Conservation (phyloP, 2,888 invertebrate species). For the Rotaria socialis region DNA sequence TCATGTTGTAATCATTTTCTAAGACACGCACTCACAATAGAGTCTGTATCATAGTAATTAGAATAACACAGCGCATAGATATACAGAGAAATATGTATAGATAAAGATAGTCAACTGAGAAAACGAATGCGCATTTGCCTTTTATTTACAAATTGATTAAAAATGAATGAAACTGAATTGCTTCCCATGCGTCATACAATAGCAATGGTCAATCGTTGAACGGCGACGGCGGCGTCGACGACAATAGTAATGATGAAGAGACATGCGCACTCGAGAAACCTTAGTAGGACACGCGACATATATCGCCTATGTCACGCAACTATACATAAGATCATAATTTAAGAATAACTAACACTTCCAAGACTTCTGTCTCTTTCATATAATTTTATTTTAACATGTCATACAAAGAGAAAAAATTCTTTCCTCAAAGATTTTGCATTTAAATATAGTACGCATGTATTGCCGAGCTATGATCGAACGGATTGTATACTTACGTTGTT, state of each 20-base stretch:
- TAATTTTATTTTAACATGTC: background rate
- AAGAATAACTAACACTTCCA: constrained; percentile 18
- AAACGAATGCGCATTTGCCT: background rate
- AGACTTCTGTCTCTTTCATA: background rate
- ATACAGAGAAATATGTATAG: background rate
- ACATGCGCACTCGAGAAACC: background rate
- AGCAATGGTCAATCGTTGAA: background rate
- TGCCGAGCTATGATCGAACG: background rate
- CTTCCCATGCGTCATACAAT: constrained; percentile 23
- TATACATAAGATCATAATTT: background rate
- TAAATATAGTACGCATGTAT: too few species aligned
- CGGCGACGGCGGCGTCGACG: background rate
- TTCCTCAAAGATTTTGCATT: too few species aligned
- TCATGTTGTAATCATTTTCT: background rate
- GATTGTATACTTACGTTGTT: background rate
- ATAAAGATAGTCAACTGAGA: constrained; percentile 4
- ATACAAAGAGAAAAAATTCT: too few species aligned
- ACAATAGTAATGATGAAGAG: constrained; percentile 2
- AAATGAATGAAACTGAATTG: constrained; percentile 27
- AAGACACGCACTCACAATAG: background rate
- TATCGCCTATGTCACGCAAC: constrained; percentile 16
- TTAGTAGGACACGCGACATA: background rate
- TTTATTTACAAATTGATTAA: constrained; percentile 37
- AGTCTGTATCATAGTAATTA: background rate
- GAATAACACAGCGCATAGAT: background rate